These are phyloP conservation scores for Hipparchia sbordonii DNA, from an alignment of 2,888 invertebrate species.

Conservation along the genomic window DNA sequence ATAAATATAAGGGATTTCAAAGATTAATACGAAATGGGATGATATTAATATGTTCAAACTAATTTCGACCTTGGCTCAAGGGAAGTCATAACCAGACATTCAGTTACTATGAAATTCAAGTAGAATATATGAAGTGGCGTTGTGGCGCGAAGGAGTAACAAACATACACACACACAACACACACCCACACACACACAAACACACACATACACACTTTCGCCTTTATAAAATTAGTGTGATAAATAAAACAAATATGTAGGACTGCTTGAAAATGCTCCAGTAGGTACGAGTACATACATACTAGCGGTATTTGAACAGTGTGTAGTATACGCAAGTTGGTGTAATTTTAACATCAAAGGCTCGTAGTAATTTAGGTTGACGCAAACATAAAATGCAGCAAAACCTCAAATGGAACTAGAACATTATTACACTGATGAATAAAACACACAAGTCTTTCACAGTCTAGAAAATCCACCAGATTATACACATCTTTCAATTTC, in stretches of 20 bases:
- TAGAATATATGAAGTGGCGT: too few relatives aligned
- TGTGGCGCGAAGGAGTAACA: too few relatives aligned
- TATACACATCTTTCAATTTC: too few relatives aligned
- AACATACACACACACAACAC: too few relatives aligned
- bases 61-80: too few relatives aligned
- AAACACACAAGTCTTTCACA: neutral
- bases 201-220: neutral
- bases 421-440: neutral
- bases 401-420: neutral
- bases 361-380: constrained; percentile 9
- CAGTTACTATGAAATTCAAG: neutral
- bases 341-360: constrained; percentile 12
- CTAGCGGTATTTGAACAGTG: too few relatives aligned
- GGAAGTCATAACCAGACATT: neutral
- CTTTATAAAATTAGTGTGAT: neutral
- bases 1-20: too few relatives aligned
- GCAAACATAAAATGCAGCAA: constrained; percentile 12
- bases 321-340: neutral
- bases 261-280: constrained; percentile 3
- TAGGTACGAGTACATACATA: too few relatives aligned
- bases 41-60: too few relatives aligned
- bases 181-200: too few relatives aligned
- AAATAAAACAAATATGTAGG: neutral
- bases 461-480: neutral
- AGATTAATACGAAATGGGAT: too few relatives aligned